Evolutionary conservation across 2,113 vertebrate species (phyloP), one percentile per base, ranked within the genome.

Genomic region (Gallinago undulata): DNA sequence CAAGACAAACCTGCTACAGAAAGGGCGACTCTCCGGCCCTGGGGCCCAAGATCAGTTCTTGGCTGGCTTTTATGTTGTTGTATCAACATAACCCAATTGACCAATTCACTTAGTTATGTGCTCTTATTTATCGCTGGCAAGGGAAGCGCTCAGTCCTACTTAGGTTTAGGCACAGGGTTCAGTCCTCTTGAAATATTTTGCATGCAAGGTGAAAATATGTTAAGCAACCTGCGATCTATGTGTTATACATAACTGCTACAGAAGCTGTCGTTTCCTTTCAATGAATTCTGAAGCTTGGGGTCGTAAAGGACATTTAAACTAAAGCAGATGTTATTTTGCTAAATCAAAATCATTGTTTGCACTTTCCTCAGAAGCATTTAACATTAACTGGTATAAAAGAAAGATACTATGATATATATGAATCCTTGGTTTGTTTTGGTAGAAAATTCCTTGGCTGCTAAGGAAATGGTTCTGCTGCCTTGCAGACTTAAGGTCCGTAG

Each of bases 321-420:
- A 91, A 89, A 94, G 37, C 92, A 89, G 89, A 69, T 91, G 78
- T 73, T 89, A 69, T 85, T 94, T 96, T 94, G 55, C 55, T 94
- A 96, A 92, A 87, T 51, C 19, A 50, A 73, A 57, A 48, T 50
- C 13, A 73, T 35, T 76, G 67, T 87, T 94, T 91, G 67, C 48
- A 59, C 55, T 92, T 95, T 55, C 16, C 23, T 43, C 74, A 63
- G 55, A 82, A 85, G n/a, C 55, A 79, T 79, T 89, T 68, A 57
- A 87, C 41, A 59, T 89, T 66, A 83, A 82, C 45, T 70, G 39
- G 10, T 83, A 43, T 55, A 91, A 94, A 82, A 93, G 53, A 80
- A 78, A 72, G 50, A 92, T 70, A 63, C 5, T 43, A 25, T 0
- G 0, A 55, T 77, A 77, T 85, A 76, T 85, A 76, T 31, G 59